Conservation (phyloP, 1,140 invertebrate genomes). For the Asbolus verrucosus region DNA sequence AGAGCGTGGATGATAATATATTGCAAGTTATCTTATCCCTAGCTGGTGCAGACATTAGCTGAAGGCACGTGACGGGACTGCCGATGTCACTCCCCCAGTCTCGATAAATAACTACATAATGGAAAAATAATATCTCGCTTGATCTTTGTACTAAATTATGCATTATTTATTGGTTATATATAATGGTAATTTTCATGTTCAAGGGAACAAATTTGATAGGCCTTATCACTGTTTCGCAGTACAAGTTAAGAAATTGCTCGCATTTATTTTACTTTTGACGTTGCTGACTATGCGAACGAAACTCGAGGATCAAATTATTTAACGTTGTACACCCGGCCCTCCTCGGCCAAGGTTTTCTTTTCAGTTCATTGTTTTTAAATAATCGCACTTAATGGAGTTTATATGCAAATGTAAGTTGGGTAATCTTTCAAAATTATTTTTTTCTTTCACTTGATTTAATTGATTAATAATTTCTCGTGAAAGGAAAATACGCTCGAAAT, state of each 20-base stretch:
- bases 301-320: constrained; percentile 8
- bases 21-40: constrained; percentile 52
- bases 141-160: constrained; percentile 47
- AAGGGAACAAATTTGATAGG: constrained; percentile 33
- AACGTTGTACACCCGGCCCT: constrained; percentile 4
- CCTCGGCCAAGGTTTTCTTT: constrained; percentile 3
- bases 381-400: constrained; percentile 12
- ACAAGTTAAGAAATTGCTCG: constrained; percentile 37
- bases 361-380: constrained; percentile 28
- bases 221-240: constrained; percentile 35
- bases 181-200: constrained; percentile 37
- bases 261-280: constrained; percentile 30
- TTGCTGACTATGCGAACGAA: constrained; percentile 26
- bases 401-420: constrained; percentile 7
- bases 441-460: constrained; percentile 35
- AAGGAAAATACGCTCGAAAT: constrained; percentile 33
- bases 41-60: constrained; percentile 48
- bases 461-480: constrained; percentile 35
- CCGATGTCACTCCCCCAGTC: constrained; percentile 46
- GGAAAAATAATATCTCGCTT: constrained; percentile 53
- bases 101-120: constrained; percentile 54
- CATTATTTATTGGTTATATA: constrained; percentile 47
- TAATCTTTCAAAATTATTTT: constrained; percentile 37
- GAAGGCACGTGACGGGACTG: constrained; percentile 50
- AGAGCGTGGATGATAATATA: constrained; percentile 47